Conservation (phyloP, 2,113 vertebrate species). For the Epinephelus cyanopodus region DNA sequence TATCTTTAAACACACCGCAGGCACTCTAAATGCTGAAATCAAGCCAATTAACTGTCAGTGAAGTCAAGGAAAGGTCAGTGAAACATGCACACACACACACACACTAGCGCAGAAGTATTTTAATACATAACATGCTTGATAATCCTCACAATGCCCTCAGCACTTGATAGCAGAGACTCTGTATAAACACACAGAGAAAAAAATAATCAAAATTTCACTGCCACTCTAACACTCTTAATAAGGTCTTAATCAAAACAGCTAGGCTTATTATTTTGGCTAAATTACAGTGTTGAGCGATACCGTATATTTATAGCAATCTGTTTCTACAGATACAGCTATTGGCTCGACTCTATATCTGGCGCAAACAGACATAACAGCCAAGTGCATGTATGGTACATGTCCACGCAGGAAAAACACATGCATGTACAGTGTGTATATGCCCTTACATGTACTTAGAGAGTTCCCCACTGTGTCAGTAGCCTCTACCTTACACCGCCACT, state of each 20-base stretch:
- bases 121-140: neutral
- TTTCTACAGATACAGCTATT: neutral
- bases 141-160: constrained; percentile 14
- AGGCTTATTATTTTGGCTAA: neutral
- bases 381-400: neutral
- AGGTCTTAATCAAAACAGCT: constrained; percentile 3
- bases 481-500: constrained; percentile 36
- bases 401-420: constrained; percentile 2
- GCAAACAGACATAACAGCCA: neutral
- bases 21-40: constrained; percentile 2
- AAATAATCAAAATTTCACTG: constrained; percentile 4
- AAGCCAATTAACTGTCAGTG: constrained; percentile 9
- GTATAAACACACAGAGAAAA: neutral
- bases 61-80: constrained; percentile 21
- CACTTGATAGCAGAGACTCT: neutral
- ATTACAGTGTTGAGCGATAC: neutral
- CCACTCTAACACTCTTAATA: neutral
- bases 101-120: neutral
- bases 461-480: constrained; percentile 1
- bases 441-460: constrained; percentile 2
- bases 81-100: neutral
- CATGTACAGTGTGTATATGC: neutral
- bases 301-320: neutral
- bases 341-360: neutral
- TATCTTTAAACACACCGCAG: constrained; percentile 5